Percentiles rank a stretch among this genome's conserved stretches.
phyloP scores from a whole-genome alignment of 2,113 vertebrate species.

The Cairina moschata region DNA sequence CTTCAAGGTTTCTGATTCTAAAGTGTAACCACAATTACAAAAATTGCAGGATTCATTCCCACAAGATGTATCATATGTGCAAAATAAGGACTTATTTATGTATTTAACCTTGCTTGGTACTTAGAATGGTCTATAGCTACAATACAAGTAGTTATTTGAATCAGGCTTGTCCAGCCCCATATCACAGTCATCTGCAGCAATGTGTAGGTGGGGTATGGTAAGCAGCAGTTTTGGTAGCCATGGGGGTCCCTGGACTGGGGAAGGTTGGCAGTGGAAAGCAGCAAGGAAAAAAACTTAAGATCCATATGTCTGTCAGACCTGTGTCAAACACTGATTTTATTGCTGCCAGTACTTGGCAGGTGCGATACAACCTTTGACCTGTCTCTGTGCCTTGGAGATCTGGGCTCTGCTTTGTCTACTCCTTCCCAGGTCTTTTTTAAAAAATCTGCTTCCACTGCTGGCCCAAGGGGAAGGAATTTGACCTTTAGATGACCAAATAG shows the following conservation, averaged over 20 bases:
- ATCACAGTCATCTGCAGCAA: accelerated
- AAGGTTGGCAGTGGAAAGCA: not conserved
- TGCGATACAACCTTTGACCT: not conserved
- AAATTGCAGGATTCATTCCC: not conserved
- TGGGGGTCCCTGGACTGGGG: not conserved
- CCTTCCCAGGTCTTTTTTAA: not conserved
- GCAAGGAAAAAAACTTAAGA: not conserved
- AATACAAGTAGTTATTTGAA: not conserved
- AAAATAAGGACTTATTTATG: not conserved
- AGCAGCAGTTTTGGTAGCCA: not conserved
- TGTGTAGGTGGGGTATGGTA: not conserved
- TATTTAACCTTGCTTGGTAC: accelerated
- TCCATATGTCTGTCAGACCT: accelerated
- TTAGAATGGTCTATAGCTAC: not conserved
- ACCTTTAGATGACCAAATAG: not conserved
- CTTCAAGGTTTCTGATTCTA: not conserved
- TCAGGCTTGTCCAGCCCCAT: not conserved
- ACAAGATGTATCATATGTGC: not conserved
- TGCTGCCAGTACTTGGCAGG: not conserved
- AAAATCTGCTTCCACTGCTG: not conserved
- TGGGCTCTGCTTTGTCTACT: not conserved
- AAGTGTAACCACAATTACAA: not conserved
- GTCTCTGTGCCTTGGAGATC: not conserved
- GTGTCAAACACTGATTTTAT: not conserved
- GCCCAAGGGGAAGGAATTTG: not conserved